Base-by-base conservation (phyloP, 2,888 invertebrate species). In the Micropterix aruncella region DNA sequence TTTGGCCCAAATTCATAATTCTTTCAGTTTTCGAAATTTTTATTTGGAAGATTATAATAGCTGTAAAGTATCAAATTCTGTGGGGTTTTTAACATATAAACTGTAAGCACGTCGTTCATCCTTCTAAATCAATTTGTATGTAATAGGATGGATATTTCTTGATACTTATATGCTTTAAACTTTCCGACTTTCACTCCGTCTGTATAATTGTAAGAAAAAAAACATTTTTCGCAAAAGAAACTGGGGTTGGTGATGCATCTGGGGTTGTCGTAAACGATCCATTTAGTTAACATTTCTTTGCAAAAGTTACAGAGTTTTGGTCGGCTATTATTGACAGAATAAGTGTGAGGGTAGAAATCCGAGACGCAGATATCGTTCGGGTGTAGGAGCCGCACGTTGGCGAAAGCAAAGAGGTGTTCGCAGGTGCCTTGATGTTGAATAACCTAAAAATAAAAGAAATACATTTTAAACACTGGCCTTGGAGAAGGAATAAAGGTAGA, bases 351-450 rank as follows among this genome's bases (percentile, higher is more conserved):
- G 62, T 79, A 80, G 16, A 57, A 56, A 2, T 55, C 50, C 2
- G 56, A 47, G 5, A 56, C 50, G 15, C 69, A 52, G 45, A 62
- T 58, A 51, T 74, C 72, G 9, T 57, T 53, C 1, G 52, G 47
- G 18, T 62, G 62, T 12, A 78, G 46, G 1, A 80, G 57, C 52
- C 74, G 75, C 1, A 80, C 68, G 57, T 84, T 81, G 3, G 77
- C 75, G 55, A 89, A 79, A 1, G 78, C 66, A 46, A 89, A 63
- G 1, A 88, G 56, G 59, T 90, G 90, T 59, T 91, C 88, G 59
- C 90, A 91, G 51, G 79, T 73, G 2, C 84, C 89, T 60, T 85
- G 83, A 60, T 91, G 91, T 48, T 80, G 71, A 12, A 27, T 27
- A 27, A 27, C 27, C 27, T 27, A 27, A 5, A 27, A 27, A 27